Base-by-base conservation (phyloP, 2,113 vertebrate species). In the Bambusicola thoracicus region DNA sequence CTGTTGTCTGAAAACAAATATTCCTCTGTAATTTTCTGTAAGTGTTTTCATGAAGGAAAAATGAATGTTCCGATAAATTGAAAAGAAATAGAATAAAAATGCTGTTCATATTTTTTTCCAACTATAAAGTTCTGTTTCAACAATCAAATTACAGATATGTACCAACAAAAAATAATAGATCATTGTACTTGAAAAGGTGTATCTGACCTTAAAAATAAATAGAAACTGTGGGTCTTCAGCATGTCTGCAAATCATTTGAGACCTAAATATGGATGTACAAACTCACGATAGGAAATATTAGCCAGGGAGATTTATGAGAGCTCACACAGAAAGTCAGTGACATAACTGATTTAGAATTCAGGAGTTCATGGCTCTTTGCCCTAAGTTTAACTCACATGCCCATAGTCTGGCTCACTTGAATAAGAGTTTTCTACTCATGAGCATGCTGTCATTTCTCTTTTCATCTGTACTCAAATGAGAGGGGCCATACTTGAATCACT, bases 391-490 rank as follows among this genome's bases (percentile, higher is more conserved):
- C 13, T 48, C 49, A 75, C 77, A 51, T 83, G 73, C 16, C 59
- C 51, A 73, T 72, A 67, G 41, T 41, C 86, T 66, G n/a, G 53
- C 58, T 87, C 59, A 73, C 38, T 80, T 65, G 27, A 94, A 87
- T 29, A 46, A 81, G 27, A 40, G 7, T 13, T 78, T 83, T 69
- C 51, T 89, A 46, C 15, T 59, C 17, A 21, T 3, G 51, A 91
- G 46, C 24, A 75, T n/a, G 34, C 58, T 75, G 66, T 73, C 34
- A 85, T 91, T 87, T 79, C n/a, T 92, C 90, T 84, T 81, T 56
- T 74, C 40, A 51, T 81, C 76, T 34, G 5, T 68, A 89, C 53
- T 65, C 17, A 90, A 46, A 72, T 40, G 51, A 94, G 56, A 66
- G 19, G 34, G 12, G 41, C 11, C 30, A 63, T 81, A 43, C 17